Evolutionary conservation across 2,888 invertebrate species (phyloP).

Genomic region (Acanthosepion pharaonis): DNA sequence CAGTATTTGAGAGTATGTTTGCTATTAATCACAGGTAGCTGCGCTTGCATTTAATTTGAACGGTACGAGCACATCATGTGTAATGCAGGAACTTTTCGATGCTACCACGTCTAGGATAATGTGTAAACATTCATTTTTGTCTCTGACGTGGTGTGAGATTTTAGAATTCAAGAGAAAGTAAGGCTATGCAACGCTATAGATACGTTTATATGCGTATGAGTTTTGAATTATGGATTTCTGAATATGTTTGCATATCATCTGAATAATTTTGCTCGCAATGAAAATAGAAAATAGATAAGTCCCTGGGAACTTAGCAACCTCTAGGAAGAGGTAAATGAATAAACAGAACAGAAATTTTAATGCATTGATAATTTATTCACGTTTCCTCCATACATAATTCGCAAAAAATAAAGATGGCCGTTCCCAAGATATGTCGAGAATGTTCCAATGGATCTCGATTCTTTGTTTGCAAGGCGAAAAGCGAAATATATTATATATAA

Average conservation of each 20-base stretch:
- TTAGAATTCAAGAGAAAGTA: background rate
- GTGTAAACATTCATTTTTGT: background rate
- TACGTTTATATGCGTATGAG: background rate
- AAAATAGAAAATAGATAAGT: background rate
- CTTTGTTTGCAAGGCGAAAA: background rate
- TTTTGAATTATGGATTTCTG: background rate
- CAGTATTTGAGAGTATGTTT: too few relatives aligned
- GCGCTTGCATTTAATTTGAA: too few relatives aligned
- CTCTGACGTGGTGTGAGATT: background rate
- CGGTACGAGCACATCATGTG: too few relatives aligned
- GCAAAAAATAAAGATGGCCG: background rate
- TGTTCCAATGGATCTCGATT: background rate
- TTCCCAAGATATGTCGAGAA: slow-evolving; percentile 17
- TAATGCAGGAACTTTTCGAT: too few relatives aligned
- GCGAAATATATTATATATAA: too few relatives aligned
- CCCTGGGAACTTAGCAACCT: background rate
- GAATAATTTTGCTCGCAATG: background rate
- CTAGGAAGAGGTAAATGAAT: background rate
- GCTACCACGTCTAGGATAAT: background rate
- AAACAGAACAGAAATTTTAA: background rate
- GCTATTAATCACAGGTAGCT: too few relatives aligned
- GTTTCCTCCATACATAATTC: background rate
- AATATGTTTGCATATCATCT: background rate
- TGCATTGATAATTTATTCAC: background rate
- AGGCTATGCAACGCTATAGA: background rate